Evolutionary conservation across 2,888 invertebrate genomes (phyloP).

Genomic region (Litoditis marina): DNA sequence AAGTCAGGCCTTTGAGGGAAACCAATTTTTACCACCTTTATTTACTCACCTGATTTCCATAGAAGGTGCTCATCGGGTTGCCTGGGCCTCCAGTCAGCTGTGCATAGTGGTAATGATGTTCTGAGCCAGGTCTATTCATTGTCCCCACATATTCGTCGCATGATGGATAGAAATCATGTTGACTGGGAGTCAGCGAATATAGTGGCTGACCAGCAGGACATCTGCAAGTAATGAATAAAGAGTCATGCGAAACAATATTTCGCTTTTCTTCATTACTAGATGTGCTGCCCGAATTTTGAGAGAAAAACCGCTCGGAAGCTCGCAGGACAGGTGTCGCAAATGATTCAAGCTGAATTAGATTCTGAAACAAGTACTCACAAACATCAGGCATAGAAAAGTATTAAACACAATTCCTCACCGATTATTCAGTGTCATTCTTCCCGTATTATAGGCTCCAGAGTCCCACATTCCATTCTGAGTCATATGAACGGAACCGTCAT

Average conservation of each 20-base stretch:
- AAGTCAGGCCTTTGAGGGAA: too few species aligned
- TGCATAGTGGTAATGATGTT: conserved; percentile 54
- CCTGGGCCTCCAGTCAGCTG: conserved; percentile 44
- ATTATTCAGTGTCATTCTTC: conserved; percentile 34
- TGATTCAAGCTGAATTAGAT: too few species aligned
- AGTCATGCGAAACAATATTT: not conserved
- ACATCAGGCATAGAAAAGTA: not conserved
- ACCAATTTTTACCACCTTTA: too few species aligned
- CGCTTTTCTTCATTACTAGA: too few species aligned
- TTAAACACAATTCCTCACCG: conserved; percentile 22
- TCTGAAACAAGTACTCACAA: too few species aligned
- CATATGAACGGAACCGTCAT: conserved; percentile 57
- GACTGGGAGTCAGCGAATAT: conserved; percentile 46
- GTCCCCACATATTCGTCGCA: conserved; percentile 39
- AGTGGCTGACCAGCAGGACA: conserved; percentile 38
- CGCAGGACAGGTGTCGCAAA: too few species aligned
- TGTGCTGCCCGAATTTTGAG: too few species aligned
- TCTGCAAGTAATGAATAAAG: conserved; percentile 12
- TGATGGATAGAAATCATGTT: conserved; percentile 39
- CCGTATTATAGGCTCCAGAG: conserved; percentile 30
- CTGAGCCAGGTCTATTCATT: conserved; percentile 35
- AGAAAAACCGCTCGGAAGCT: too few species aligned
- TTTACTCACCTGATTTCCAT: conserved; percentile 38
- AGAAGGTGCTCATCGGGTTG: conserved; percentile 48
- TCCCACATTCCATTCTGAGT: conserved; percentile 40